Evolutionary conservation across 2,113 vertebrate species (phyloP).

Genomic region (Uropsilus gracilis): DNA sequence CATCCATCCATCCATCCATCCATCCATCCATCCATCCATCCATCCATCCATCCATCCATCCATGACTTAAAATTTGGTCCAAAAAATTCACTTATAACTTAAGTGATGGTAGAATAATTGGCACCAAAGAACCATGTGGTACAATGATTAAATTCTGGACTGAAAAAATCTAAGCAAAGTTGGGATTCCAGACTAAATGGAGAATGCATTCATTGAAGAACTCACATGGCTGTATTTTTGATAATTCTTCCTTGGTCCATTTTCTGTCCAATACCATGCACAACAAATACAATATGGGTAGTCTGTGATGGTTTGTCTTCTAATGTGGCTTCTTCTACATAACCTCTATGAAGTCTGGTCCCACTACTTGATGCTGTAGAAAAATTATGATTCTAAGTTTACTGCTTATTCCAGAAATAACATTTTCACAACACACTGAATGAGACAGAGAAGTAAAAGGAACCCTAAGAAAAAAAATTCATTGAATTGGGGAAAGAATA

Average conservation of each 20-base stretch:
- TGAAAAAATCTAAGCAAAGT: not conserved
- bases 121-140: not conserved
- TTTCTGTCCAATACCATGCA: constrained; percentile 99
- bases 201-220: constrained; percentile 45
- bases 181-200: not conserved
- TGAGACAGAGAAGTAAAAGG: constrained; percentile 8
- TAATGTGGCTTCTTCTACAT: constrained; percentile 96
- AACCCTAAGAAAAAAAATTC: not conserved
- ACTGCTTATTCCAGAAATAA: constrained; percentile 2
- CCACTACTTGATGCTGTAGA: constrained; percentile 97
- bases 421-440: not conserved
- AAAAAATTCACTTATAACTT: not conserved
- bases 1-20: no score
- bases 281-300: constrained; percentile 97
- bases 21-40: no score
- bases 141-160: not conserved
- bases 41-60: no score
- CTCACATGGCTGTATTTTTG: constrained; percentile 99
- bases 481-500: not conserved
- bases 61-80: not conserved
- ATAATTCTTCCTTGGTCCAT: constrained; percentile 99
- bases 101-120: not conserved
- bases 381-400: constrained; percentile 71
- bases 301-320: constrained; percentile 97
- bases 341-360: constrained; percentile 96